Percentiles rank a stretch among this genome's conserved stretches.
Evolutionary conservation across 1,140 invertebrate genomes (phyloP).

Genomic region (Brachionus rotundiformis): DNA sequence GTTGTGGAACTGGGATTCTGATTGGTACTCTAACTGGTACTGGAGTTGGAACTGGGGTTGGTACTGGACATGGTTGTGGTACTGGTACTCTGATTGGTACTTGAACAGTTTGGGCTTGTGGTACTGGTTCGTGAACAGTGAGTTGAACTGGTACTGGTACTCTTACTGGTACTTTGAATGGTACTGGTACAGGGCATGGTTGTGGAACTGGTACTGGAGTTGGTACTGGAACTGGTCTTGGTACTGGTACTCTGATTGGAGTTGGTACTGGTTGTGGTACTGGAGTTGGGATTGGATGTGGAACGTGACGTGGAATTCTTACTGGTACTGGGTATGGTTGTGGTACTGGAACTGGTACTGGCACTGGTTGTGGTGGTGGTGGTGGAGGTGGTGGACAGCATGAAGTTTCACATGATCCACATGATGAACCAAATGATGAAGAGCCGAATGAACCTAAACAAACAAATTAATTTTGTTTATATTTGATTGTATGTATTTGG

Average conservation of each 20-base stretch:
- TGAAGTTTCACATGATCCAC: slow-evolving; percentile 10
- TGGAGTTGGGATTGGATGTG: not conserved
- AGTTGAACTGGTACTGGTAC: not conserved
- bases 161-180: not conserved
- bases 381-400: not conserved
- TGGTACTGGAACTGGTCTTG: not conserved
- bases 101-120: not conserved
- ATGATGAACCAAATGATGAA: slow-evolving; percentile 42
- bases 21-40: not conserved
- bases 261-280: not conserved
- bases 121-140: not conserved
- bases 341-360: slow-evolving; percentile 5
- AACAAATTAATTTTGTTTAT: not conserved
- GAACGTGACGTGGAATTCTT: not conserved
- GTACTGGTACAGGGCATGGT: not conserved
- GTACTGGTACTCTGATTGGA: not conserved
- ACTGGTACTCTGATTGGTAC: not conserved
- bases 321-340: not conserved
- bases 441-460: not conserved
- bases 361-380: not conserved
- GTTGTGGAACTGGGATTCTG: not conserved
- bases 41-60: not conserved
- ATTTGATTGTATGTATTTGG: not conserved
- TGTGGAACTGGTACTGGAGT: not conserved
- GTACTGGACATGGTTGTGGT: not conserved